A percentile compares a stretch with the other conserved stretches of the same genome.
phyloP scores from a whole-genome alignment of 53 echinoderm and acorn worm genomes.

The Patiria pectinifera region DNA sequence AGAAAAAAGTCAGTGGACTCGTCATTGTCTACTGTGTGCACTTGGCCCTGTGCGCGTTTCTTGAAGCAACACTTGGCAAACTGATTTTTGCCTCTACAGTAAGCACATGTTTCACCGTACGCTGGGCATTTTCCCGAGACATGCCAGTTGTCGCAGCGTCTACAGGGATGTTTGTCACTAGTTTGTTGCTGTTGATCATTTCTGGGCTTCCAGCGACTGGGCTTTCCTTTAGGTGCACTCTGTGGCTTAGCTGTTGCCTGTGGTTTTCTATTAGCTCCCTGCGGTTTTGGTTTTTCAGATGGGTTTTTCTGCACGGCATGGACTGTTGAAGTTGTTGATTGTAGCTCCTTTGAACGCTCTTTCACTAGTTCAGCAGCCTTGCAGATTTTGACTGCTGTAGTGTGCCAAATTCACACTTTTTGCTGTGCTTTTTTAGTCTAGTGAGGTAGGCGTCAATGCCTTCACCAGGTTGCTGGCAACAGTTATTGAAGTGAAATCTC shows the following conservation, averaged over 20 bases:
- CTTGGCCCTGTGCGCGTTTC: too few relatives aligned
- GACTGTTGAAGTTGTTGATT: conserved; percentile 20
- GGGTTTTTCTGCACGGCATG: conserved; percentile 9
- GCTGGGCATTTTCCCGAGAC: too few relatives aligned
- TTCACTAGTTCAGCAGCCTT: too few relatives aligned
- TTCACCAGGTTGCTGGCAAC: too few relatives aligned
- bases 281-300: conserved; percentile 2
- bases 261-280: background rate
- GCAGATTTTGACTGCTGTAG: conserved; percentile 44
- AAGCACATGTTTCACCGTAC: too few relatives aligned
- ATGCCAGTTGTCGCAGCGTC: too few relatives aligned
- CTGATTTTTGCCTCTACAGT: too few relatives aligned
- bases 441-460: conserved; percentile 69
- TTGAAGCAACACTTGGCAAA: too few relatives aligned
- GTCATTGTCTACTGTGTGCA: background rate
- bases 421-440: conserved; percentile 67
- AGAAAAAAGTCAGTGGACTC: background rate
- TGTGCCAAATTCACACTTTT: too few relatives aligned
- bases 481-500: too few relatives aligned
- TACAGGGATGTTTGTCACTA: too few relatives aligned
- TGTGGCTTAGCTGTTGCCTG: conserved; percentile 18
- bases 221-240: conserved; percentile 11
- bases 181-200: too few relatives aligned
- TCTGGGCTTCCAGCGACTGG: background rate
- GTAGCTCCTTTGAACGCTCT: conserved; percentile 24